Evolutionary conservation across 2,888 invertebrate genomes (phyloP).

Genomic region (Atherix ibis): DNA sequence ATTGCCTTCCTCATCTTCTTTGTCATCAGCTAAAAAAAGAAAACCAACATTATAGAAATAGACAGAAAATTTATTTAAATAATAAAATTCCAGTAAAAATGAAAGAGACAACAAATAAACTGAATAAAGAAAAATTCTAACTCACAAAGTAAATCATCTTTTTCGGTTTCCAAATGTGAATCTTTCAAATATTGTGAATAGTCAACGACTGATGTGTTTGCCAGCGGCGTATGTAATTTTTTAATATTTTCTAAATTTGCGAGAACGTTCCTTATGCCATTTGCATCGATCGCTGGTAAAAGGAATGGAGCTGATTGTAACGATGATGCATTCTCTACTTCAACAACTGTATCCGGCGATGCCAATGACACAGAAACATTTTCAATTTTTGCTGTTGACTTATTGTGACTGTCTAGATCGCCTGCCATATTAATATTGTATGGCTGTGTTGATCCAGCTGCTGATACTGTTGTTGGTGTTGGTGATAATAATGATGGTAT

Average conservation of each 20-base stretch:
- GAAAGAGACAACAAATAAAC: too few relatives aligned
- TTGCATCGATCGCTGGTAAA: not conserved
- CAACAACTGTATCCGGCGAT: not conserved
- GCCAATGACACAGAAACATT: not conserved
- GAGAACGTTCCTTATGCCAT: too few relatives aligned
- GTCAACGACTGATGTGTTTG: conserved; percentile 17
- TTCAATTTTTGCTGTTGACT: too few relatives aligned
- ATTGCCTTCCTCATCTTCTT: conserved; percentile 30
- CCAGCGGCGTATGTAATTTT: too few relatives aligned
- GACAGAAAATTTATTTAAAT: not conserved
- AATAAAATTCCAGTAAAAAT: not conserved
- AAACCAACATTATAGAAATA: not conserved
- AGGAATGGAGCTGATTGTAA: not conserved
- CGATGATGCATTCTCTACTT: not conserved
- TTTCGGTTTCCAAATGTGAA: conserved; percentile 25
- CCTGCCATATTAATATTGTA: not conserved
- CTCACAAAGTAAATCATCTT: conserved; percentile 19
- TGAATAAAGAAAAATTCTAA: too few relatives aligned
- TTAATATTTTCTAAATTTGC: too few relatives aligned
- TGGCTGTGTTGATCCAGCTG: too few relatives aligned
- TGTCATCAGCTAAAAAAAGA: conserved; percentile 33
- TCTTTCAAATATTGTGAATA: conserved; percentile 32
- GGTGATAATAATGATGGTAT: conserved; percentile 26
- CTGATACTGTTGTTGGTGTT: not conserved
- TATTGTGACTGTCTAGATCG: not conserved